A percentile compares a stretch with the other conserved stretches of the same genome.
phyloP scores from a whole-genome alignment of 2,797 vertebrate genomes.

The Buphagus erythrorhynchus region DNA sequence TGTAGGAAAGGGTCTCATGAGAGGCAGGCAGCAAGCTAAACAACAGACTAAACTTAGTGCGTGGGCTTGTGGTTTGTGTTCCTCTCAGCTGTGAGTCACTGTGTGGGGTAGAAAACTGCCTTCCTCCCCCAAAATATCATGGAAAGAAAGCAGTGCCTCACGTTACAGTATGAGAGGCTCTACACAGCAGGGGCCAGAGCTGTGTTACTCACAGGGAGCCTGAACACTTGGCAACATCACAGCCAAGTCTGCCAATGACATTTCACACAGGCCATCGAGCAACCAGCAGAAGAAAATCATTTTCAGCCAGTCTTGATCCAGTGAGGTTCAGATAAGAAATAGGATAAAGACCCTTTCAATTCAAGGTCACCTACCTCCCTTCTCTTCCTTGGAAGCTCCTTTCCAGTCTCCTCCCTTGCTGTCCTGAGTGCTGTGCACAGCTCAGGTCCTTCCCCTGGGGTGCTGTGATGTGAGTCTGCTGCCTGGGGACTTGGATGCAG shows the following conservation, averaged over 20 bases:
- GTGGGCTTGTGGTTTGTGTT: not conserved
- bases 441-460: not conserved
- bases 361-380: not conserved
- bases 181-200: not conserved
- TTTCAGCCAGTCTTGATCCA: not conserved
- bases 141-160: not conserved
- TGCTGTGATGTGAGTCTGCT: not conserved
- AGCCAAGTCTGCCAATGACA: not conserved
- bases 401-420: not conserved
- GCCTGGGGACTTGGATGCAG: not conserved
- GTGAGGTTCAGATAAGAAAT: not conserved
- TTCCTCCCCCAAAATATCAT: not conserved
- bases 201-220: not conserved
- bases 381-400: not conserved
- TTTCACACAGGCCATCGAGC: not conserved
- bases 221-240: not conserved
- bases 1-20: not conserved
- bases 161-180: not conserved
- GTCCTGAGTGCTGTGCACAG: fast-evolving
- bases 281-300: not conserved
- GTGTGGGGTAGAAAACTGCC: not conserved
- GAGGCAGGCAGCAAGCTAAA: not conserved
- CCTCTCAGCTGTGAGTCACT: conserved; percentile 27
- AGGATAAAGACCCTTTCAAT: not conserved
- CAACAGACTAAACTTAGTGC: not conserved